These are phyloP conservation scores for Argentina silus DNA, from an alignment of 2,797 vertebrate species.

Conservation along the genomic window DNA sequence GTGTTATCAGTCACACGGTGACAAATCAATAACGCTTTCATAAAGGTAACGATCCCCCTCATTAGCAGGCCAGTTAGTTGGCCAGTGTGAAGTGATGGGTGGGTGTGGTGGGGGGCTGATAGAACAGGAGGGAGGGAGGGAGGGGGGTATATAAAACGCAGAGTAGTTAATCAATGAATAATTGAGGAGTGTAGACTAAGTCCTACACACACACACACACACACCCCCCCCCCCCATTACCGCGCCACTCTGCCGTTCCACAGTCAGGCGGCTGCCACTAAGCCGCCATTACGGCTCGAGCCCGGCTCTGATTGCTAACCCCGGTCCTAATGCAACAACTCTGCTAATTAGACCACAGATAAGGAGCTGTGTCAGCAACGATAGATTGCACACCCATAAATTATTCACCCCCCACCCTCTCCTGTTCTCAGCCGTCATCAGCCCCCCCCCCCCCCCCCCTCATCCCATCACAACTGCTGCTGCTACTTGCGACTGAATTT, in stretches of 20 bases:
- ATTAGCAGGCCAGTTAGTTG: conserved; percentile 65
- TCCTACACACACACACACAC: neutral
- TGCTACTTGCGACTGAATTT: conserved; percentile 17
- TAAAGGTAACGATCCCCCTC: conserved; percentile 59
- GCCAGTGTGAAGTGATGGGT: conserved; percentile 12
- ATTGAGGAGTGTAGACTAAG: conserved; percentile 44
- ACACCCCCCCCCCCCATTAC: conserved; percentile 35
- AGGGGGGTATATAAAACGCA: conserved; percentile 45
- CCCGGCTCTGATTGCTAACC: conserved; percentile 32
- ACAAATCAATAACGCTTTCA: conserved; percentile 63
- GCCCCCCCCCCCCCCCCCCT: neutral
- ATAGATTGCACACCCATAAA: conserved; percentile 50
- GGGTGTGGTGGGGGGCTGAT: conserved; percentile 3
- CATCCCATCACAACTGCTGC: too few species aligned
- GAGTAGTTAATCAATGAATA: conserved; percentile 59
- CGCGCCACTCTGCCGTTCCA: conserved; percentile 33
- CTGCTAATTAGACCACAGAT: conserved; percentile 58
- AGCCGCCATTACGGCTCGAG: conserved; percentile 10
- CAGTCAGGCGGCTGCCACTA: conserved; percentile 44
- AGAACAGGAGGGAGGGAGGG: conserved; percentile 23
- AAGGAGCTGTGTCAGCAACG: conserved; percentile 56
- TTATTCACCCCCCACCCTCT: conserved; percentile 31
- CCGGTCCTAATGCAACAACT: conserved; percentile 39
- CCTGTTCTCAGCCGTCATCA: conserved; percentile 11
- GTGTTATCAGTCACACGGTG: conserved; percentile 43